Evolutionary conservation across 2,888 invertebrate species (phyloP).

Genomic region (Abrostola triplasia): DNA sequence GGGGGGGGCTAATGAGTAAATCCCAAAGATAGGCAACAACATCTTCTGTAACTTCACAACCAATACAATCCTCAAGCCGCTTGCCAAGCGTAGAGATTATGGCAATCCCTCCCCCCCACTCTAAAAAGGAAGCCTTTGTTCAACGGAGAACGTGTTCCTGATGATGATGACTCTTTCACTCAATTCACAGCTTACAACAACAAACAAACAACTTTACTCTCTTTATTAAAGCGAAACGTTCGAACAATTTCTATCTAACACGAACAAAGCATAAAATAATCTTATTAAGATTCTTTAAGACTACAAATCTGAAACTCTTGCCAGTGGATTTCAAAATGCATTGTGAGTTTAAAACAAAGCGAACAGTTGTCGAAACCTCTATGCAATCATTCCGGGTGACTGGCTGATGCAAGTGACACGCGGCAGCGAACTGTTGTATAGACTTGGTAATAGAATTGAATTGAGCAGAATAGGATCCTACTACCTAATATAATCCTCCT

Average conservation of each 20-base stretch:
- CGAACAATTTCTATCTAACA: neutral
- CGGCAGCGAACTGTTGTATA: slow-evolving; percentile 22
- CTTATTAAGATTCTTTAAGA: slow-evolving; percentile 23
- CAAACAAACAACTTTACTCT: neutral
- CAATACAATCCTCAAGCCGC: too few relatives aligned
- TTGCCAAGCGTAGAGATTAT: too few relatives aligned
- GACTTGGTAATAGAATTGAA: neutral
- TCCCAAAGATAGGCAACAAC: too few relatives aligned
- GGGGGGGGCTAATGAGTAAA: too few relatives aligned
- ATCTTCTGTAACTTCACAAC: too few relatives aligned
- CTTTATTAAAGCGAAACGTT: slow-evolving; percentile 5
- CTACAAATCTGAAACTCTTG: slow-evolving; percentile 21
- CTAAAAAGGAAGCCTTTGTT: too few relatives aligned
- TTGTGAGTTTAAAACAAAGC: slow-evolving; percentile 52
- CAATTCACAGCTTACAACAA: neutral
- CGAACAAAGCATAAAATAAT: slow-evolving; percentile 18
- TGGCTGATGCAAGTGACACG: slow-evolving; percentile 17
- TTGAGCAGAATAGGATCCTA: neutral
- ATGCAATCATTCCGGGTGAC: slow-evolving; percentile 43
- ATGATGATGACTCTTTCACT: too few relatives aligned
- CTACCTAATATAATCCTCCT: too few relatives aligned
- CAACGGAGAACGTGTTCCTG: too few relatives aligned
- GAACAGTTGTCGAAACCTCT: slow-evolving; percentile 43
- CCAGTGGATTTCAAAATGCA: slow-evolving; percentile 28
- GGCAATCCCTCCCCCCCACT: too few relatives aligned